Evolutionary conservation across 2,888 invertebrate species (phyloP).

Genomic region (Scotopteryx bipunctaria): DNA sequence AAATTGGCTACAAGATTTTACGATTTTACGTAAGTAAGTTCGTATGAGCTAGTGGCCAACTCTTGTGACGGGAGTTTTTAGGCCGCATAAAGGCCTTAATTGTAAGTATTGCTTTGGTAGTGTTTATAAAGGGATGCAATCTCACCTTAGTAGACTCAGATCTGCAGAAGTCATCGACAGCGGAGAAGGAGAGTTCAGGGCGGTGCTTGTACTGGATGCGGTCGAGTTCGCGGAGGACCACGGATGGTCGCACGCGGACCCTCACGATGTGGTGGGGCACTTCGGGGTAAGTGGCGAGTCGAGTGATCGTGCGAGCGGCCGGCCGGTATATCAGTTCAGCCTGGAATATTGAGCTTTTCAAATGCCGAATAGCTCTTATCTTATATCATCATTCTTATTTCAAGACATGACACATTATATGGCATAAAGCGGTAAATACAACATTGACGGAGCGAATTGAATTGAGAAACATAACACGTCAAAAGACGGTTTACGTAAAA

Average conservation of each 20-base stretch:
- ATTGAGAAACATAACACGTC: too few species aligned
- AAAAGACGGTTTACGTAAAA: constrained; percentile 7
- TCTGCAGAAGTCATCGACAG: constrained; percentile 90
- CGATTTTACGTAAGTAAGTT: too few species aligned
- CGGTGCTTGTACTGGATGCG: constrained; percentile 87
- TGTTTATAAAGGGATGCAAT: background rate
- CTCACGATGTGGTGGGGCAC: constrained; percentile 81
- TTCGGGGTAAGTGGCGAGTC: constrained; percentile 85
- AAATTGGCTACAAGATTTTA: too few species aligned
- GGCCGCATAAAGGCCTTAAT: too few species aligned
- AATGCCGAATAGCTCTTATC: too few species aligned
- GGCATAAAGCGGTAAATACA: constrained; percentile 12
- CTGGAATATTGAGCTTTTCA: constrained; percentile 49
- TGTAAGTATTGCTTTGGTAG: too few species aligned
- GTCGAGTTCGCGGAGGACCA: constrained; percentile 87
- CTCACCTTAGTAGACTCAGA: constrained; percentile 88
- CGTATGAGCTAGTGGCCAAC: too few species aligned
- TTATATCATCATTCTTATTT: background rate
- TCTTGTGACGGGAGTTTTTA: too few species aligned
- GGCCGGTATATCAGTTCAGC: constrained; percentile 78
- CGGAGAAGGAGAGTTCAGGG: constrained; percentile 84
- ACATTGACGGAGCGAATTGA: constrained; percentile 6
- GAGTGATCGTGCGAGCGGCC: constrained; percentile 76
- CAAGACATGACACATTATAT: background rate
- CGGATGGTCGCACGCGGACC: constrained; percentile 85